These are phyloP conservation scores for Caenorhabditis angaria DNA, from an alignment of 2,888 invertebrate species.

Conservation along the genomic window DNA sequence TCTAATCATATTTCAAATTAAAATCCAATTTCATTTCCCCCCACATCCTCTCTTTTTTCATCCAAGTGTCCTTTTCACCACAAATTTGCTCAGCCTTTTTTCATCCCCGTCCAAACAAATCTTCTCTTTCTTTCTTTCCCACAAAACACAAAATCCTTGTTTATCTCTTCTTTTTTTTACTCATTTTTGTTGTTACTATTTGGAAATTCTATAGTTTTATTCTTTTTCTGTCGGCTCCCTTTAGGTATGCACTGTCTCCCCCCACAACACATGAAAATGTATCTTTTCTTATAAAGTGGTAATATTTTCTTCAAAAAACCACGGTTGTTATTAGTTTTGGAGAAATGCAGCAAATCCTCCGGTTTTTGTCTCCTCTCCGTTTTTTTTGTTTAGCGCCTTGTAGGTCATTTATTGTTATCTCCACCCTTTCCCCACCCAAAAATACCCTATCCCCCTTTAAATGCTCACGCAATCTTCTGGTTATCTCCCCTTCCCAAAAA, in stretches of 20 bases:
- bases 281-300: slow-evolving; percentile 10
- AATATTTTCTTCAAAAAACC: not conserved
- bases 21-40: not conserved
- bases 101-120: not conserved
- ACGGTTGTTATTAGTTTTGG: slow-evolving; percentile 12
- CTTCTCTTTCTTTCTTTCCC: slow-evolving; percentile 9
- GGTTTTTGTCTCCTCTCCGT: not conserved
- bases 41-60: slow-evolving; percentile 5
- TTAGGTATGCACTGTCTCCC: slow-evolving; percentile 10
- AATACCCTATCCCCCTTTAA: slow-evolving; percentile 10
- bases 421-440: not conserved
- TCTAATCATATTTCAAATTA: not conserved
- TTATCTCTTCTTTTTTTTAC: slow-evolving; percentile 8
- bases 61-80: slow-evolving; percentile 6
- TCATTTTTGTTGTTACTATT: slow-evolving; percentile 39
- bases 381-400: slow-evolving; percentile 29
- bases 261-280: too few species aligned
- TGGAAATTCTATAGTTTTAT: slow-evolving; percentile 29
- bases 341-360: slow-evolving; percentile 6
- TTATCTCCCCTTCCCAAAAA: not conserved
- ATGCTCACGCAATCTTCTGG: slow-evolving; percentile 2
- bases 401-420: slow-evolving; percentile 38
- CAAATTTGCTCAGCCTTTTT: slow-evolving; percentile 9
- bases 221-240: slow-evolving; percentile 13
- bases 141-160: too few species aligned